Evolutionary conservation across 2,797 vertebrate genomes (phyloP).

Genomic region (Setipinna tenuifilis): DNA sequence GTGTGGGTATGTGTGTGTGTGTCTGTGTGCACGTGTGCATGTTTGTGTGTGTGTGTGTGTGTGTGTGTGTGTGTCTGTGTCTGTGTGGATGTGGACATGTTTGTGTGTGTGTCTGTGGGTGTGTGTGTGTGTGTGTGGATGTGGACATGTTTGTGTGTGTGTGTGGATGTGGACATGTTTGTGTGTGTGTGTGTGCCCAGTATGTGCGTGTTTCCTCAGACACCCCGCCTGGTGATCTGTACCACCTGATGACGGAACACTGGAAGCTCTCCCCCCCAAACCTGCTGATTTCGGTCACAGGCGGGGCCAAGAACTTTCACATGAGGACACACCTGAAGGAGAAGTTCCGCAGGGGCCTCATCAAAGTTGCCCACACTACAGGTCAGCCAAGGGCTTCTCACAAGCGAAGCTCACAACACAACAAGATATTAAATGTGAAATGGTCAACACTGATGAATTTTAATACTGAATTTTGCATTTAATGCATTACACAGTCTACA

Average conservation of each 20-base stretch:
- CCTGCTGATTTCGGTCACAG: conserved; percentile 95
- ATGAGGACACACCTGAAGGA: conserved; percentile 87
- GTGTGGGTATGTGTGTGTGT: neutral
- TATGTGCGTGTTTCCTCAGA: conserved; percentile 87
- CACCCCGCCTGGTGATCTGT: conserved; percentile 79
- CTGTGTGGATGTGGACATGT: too few relatives aligned
- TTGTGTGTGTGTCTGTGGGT: too few relatives aligned
- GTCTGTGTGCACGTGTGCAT: too few relatives aligned
- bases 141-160: too few relatives aligned
- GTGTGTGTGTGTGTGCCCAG: conserved; percentile 65
- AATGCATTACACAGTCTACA: too few relatives aligned
- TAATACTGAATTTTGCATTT: too few relatives aligned
- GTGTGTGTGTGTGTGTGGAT: too few relatives aligned
- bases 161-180: too few relatives aligned
- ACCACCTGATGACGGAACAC: conserved; percentile 87
- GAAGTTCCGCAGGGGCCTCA: conserved; percentile 89
- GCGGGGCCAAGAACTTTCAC: conserved; percentile 93
- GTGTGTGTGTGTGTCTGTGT: too few relatives aligned
- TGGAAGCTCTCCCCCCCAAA: conserved; percentile 90
- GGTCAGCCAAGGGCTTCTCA: conserved; percentile 67
- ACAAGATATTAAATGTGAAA: too few relatives aligned
- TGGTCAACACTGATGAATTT: too few relatives aligned
- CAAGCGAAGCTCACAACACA: neutral
- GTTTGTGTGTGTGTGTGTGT: too few relatives aligned
- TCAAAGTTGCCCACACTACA: conserved; percentile 94